phyloP scores from a whole-genome alignment of 64 coral and sea anemone genomes.

The Catalaphyllia jardinei region DNA sequence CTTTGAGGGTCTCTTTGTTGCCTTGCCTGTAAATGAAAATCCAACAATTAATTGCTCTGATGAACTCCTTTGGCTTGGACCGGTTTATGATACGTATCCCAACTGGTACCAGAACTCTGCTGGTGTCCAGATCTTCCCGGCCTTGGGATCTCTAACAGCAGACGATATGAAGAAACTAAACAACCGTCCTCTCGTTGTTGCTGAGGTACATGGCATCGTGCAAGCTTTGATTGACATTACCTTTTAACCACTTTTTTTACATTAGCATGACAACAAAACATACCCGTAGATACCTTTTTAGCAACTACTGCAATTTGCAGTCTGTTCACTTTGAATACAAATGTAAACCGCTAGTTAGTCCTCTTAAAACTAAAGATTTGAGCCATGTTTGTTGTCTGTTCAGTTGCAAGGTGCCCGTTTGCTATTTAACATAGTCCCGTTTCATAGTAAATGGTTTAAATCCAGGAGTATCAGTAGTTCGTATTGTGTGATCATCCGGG shows the following conservation, averaged over 20 bases:
- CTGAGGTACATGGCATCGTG: slow-evolving; percentile 14
- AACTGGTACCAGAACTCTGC: slow-evolving; percentile 40
- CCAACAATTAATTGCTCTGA: not conserved
- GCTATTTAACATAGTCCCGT: too few species aligned
- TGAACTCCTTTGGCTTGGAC: slow-evolving; percentile 26
- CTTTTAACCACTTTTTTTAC: not conserved
- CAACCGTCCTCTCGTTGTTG: slow-evolving; percentile 18
- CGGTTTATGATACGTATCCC: not conserved
- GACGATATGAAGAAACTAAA: not conserved
- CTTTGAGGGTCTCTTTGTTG: slow-evolving; percentile 11
- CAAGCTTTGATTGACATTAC: too few species aligned
- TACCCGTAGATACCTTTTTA: too few species aligned
- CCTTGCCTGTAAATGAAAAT: not conserved
- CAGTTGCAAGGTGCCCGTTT: too few species aligned
- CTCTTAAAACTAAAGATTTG: too few species aligned
- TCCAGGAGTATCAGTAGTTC: too few species aligned
- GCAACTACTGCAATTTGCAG: too few species aligned
- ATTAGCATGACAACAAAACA: not conserved
- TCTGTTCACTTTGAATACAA: too few species aligned
- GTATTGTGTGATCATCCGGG: too few species aligned
- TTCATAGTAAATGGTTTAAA: too few species aligned
- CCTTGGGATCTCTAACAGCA: not conserved
- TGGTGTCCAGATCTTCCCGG: slow-evolving; percentile 38
- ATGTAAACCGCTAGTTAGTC: not conserved
- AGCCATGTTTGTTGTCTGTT: too few species aligned